phyloP scores from a whole-genome alignment of 2,797 vertebrate genomes.

The Danionella dracula region DNA sequence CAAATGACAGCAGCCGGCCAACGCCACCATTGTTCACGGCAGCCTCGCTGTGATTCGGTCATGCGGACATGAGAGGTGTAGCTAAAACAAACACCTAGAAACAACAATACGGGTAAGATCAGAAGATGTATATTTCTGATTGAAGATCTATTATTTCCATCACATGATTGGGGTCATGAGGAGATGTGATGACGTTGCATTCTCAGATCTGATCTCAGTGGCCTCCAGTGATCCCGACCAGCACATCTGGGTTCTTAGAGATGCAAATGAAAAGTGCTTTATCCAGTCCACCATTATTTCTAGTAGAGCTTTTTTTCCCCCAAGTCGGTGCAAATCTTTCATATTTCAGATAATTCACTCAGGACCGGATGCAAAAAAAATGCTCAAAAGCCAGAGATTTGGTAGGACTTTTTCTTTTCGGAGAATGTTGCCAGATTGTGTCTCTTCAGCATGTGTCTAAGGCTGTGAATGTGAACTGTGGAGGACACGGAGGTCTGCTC shows the following conservation, averaged over 20 bases:
- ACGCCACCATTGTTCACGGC: slow-evolving; percentile 48
- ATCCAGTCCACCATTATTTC: neutral
- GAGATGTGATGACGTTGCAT: neutral
- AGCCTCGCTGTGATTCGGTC: slow-evolving; percentile 59
- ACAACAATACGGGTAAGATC: slow-evolving; percentile 46
- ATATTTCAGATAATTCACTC: slow-evolving; percentile 18
- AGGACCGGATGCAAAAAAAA: slow-evolving; percentile 29
- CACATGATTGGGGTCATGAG: neutral
- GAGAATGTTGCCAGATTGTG: slow-evolving; percentile 26
- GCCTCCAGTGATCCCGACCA: neutral
- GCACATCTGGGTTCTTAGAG: neutral
- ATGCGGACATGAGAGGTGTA: slow-evolving; percentile 50
- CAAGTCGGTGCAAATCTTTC: no score
- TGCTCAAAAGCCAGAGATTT: slow-evolving; percentile 43
- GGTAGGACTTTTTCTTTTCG: slow-evolving; percentile 57
- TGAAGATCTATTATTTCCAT: slow-evolving; percentile 40
- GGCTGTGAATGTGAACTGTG: slow-evolving; percentile 36
- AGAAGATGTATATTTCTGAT: no score
- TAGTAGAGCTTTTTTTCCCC: slow-evolving; percentile 15
- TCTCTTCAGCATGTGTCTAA: slow-evolving; percentile 29
- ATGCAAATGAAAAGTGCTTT: slow-evolving; percentile 30
- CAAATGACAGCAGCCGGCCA: slow-evolving; percentile 20
- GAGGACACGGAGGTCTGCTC: slow-evolving; percentile 61
- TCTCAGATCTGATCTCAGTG: neutral
- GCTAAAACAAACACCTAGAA: slow-evolving; percentile 45